Percentiles rank a stretch among this genome's conserved stretches.
These are phyloP conservation scores for Drosophila willistoni DNA, from an alignment of 1,140 invertebrate genomes.

Conservation along the genomic window DNA sequence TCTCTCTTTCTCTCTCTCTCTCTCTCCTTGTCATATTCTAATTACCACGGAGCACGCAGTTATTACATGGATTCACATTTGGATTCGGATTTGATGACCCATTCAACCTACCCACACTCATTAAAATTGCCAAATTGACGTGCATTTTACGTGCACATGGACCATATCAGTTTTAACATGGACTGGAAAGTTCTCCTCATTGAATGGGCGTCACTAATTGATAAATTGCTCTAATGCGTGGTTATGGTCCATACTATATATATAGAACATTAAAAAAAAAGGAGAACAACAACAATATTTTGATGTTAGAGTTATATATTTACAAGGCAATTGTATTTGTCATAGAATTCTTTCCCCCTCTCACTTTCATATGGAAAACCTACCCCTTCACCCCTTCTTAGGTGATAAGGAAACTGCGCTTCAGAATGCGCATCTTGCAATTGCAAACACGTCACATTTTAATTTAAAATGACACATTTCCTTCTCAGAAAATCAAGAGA, in stretches of 20 bases:
- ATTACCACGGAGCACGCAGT: constrained; percentile 74
- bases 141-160: constrained; percentile 69
- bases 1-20: background rate
- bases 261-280: background rate
- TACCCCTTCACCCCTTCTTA: background rate
- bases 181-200: constrained; percentile 38
- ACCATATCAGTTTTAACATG: constrained; percentile 46
- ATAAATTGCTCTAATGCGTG: constrained; percentile 74
- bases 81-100: constrained; percentile 56
- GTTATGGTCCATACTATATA: constrained; percentile 32
- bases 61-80: constrained; percentile 61
- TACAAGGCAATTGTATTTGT: constrained; percentile 1
- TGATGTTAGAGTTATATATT: background rate
- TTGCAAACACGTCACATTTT: constrained; percentile 23
- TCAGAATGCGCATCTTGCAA: constrained; percentile 19
- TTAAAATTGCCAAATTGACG: constrained; percentile 72
- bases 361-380: background rate
- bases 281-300: background rate
- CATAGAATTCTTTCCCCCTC: background rate
- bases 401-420: constrained; percentile 47
- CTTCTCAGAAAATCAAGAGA: background rate
- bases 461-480: constrained; percentile 20
- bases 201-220: constrained; percentile 76
- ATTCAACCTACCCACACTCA: constrained; percentile 37
- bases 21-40: constrained; percentile 65